Percentiles rank a stretch among this genome's conserved stretches.
Evolutionary conservation across 2,113 vertebrate species (phyloP).

Genomic region (Andinoacara biseriatus): DNA sequence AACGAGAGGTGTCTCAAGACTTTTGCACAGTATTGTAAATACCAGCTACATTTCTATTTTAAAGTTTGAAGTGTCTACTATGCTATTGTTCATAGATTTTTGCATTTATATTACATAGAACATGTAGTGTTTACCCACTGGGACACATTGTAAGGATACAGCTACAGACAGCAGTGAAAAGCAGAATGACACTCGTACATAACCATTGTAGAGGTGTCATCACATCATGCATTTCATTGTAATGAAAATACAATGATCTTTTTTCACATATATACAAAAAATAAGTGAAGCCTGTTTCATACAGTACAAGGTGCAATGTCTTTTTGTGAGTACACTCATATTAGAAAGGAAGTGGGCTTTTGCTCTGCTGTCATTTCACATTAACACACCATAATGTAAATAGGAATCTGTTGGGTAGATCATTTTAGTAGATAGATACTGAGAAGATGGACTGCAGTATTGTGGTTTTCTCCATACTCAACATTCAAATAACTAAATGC

Average conservation of each 20-base stretch:
- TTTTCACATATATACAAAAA: conserved; percentile 7
- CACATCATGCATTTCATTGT: neutral
- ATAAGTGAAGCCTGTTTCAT: neutral
- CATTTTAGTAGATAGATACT: neutral
- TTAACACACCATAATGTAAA: conserved; percentile 22
- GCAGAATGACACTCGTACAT: neutral
- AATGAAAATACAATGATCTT: conserved; percentile 9
- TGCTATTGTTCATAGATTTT: neutral
- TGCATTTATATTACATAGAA: neutral
- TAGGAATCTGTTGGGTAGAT: neutral
- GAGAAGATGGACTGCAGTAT: neutral
- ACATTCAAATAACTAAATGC: neutral
- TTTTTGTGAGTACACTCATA: neutral
- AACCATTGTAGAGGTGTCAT: neutral
- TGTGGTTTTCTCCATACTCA: neutral
- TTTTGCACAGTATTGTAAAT: neutral
- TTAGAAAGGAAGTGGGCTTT: neutral
- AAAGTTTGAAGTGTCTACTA: neutral
- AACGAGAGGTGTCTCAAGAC: neutral
- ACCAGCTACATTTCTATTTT: neutral
- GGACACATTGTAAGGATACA: neutral
- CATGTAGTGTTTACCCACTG: neutral
- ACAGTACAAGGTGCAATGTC: neutral
- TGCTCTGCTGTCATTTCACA: neutral
- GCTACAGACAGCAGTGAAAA: neutral